These are phyloP conservation scores for Neogobius melanostomus DNA, from an alignment of 2,113 vertebrate genomes.

Conservation along the genomic window DNA sequence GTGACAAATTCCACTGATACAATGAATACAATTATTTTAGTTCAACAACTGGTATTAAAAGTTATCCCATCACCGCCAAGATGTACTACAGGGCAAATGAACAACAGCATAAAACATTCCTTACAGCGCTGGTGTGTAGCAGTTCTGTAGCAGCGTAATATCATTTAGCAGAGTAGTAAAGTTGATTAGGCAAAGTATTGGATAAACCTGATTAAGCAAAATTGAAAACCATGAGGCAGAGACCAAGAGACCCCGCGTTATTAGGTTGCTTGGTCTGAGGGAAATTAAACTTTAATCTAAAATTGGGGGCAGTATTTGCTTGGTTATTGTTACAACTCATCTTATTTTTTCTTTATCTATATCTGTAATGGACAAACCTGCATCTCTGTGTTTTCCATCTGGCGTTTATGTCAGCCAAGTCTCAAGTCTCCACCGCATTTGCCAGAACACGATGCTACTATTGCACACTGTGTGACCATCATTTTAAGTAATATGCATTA, in stretches of 20 bases:
- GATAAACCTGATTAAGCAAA: slow-evolving; percentile 3
- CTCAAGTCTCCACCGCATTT: background rate
- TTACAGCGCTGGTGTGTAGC: background rate
- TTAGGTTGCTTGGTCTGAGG: background rate
- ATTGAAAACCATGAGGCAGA: slow-evolving; percentile 4
- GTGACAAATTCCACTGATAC: background rate
- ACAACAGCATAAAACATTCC: background rate
- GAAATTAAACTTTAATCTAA: background rate
- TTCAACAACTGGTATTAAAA: no score
- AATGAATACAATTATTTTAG: background rate
- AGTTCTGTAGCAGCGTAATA: background rate
- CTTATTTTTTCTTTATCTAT: no score
- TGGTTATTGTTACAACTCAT: background rate
- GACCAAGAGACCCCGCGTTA: background rate
- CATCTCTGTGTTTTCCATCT: background rate
- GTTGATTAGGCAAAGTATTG: slow-evolving; percentile 1
- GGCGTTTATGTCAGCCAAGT: background rate
- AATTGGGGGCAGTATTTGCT: background rate
- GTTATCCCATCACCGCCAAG: no score
- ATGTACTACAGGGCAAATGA: background rate
- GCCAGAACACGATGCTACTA: background rate
- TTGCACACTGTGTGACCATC: background rate
- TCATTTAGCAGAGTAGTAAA: slow-evolving; percentile 5
- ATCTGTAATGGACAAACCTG: background rate
- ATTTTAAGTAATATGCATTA: no score